These are phyloP conservation scores for Sitophilus oryzae DNA, from an alignment of 1,140 invertebrate genomes.

Conservation along the genomic window DNA sequence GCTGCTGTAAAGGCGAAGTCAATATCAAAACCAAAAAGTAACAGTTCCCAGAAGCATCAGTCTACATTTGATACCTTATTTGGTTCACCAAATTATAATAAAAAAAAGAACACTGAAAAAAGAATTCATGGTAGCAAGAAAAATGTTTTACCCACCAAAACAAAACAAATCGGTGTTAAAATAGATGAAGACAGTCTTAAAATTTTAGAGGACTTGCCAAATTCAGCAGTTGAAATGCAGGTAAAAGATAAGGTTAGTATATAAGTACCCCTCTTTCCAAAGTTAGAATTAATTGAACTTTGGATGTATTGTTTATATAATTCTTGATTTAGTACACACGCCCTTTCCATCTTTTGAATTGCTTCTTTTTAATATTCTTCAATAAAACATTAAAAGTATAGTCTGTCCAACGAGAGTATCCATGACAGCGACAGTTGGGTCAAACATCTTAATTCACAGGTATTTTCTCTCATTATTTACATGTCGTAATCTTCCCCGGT, in stretches of 20 bases:
- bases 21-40: conserved; percentile 21
- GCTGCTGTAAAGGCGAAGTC: conserved; percentile 27
- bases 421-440: too few relatives aligned
- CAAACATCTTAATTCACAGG: too few relatives aligned
- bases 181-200: conserved; percentile 72
- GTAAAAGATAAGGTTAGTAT: conserved; percentile 89
- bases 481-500: too few relatives aligned
- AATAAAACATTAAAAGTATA: too few relatives aligned
- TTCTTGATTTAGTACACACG: too few relatives aligned
- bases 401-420: too few relatives aligned
- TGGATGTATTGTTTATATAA: too few relatives aligned
- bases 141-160: conserved; percentile 27
- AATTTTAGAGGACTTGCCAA: conserved; percentile 81
- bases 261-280: too few relatives aligned
- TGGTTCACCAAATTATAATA: conserved; percentile 45
- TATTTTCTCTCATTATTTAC: too few relatives aligned
- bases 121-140: conserved; percentile 4
- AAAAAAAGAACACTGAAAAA: conserved; percentile 21
- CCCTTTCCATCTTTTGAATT: too few relatives aligned
- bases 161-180: conserved; percentile 60
- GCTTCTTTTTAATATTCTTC: too few relatives aligned
- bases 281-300: too few relatives aligned
- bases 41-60: conserved; percentile 45
- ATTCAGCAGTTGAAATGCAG: conserved; percentile 90
- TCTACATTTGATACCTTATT: conserved; percentile 54